phyloP scores from a whole-genome alignment of 1,140 invertebrate genomes.

The Trialeurodes vaporariorum region DNA sequence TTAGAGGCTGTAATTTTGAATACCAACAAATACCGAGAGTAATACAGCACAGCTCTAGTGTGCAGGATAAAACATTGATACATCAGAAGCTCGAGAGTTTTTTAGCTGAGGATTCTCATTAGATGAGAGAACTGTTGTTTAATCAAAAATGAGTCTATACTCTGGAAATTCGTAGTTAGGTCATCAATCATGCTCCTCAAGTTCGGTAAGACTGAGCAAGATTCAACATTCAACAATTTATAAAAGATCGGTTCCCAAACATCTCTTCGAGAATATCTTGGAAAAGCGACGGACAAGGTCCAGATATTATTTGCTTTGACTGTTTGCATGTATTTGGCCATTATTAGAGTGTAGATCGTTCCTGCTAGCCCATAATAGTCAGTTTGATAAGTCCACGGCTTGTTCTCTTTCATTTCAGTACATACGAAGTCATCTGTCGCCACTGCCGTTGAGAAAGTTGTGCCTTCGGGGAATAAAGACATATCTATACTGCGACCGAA shows the following conservation, averaged over 20 bases:
- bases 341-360: slow-evolving; percentile 71
- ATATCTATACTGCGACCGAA: slow-evolving; percentile 84
- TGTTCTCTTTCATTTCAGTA: slow-evolving; percentile 73
- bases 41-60: too few relatives aligned
- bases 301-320: slow-evolving; percentile 49
- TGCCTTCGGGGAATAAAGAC: slow-evolving; percentile 61
- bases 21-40: too few relatives aligned
- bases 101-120: neutral
- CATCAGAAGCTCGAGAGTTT: too few relatives aligned
- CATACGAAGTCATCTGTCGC: slow-evolving; percentile 66
- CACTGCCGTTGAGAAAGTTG: slow-evolving; percentile 62
- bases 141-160: neutral
- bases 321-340: slow-evolving; percentile 79
- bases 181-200: slow-evolving; percentile 26
- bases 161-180: slow-evolving; percentile 5
- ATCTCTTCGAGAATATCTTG: slow-evolving; percentile 49
- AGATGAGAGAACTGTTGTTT: neutral
- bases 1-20: too few relatives aligned
- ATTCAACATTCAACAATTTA: slow-evolving; percentile 52
- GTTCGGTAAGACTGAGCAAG: slow-evolving; percentile 51
- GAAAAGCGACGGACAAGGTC: slow-evolving; percentile 52
- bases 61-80: too few relatives aligned
- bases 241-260: slow-evolving; percentile 54
- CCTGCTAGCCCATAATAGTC: slow-evolving; percentile 80
- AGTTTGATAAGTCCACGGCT: slow-evolving; percentile 86